phyloP scores from a whole-genome alignment of 2,113 vertebrate genomes.

The Rallus limicola region DNA sequence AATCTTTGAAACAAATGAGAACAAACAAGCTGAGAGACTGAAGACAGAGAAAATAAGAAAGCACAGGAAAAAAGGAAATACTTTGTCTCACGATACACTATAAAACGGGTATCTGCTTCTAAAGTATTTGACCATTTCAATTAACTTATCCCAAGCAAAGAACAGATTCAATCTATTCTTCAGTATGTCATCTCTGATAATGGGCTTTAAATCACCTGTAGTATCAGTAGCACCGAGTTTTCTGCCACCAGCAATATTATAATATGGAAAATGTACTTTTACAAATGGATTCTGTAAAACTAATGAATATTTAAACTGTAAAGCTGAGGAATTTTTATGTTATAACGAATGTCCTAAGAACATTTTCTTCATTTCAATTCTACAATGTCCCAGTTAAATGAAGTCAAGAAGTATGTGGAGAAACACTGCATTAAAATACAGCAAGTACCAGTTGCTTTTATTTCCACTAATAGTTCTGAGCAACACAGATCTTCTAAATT shows the following conservation, averaged over 20 bases:
- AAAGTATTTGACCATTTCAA: not conserved
- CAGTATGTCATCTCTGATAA: not conserved
- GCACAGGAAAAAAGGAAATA: not conserved
- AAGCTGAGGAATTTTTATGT: not conserved
- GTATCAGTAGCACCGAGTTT: not conserved
- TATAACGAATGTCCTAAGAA: not conserved
- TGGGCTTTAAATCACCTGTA: not conserved
- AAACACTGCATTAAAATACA: not conserved
- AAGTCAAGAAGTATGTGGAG: not conserved
- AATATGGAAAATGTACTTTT: not conserved
- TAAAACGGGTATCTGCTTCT: not conserved
- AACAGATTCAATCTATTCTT: not conserved
- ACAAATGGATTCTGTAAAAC: not conserved
- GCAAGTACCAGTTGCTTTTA: not conserved
- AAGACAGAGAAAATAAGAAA: not conserved
- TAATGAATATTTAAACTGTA: not conserved
- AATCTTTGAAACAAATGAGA: not conserved
- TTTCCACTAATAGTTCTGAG: not conserved
- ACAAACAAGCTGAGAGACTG: not conserved
- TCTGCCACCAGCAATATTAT: not conserved
- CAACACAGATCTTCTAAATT: not conserved
- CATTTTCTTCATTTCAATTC: not conserved
- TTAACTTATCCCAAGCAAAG: not conserved
- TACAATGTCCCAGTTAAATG: not conserved
- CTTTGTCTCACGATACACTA: not conserved